Conservation (phyloP, 1,140 invertebrate species). For the Neomicropteryx cornuta region DNA sequence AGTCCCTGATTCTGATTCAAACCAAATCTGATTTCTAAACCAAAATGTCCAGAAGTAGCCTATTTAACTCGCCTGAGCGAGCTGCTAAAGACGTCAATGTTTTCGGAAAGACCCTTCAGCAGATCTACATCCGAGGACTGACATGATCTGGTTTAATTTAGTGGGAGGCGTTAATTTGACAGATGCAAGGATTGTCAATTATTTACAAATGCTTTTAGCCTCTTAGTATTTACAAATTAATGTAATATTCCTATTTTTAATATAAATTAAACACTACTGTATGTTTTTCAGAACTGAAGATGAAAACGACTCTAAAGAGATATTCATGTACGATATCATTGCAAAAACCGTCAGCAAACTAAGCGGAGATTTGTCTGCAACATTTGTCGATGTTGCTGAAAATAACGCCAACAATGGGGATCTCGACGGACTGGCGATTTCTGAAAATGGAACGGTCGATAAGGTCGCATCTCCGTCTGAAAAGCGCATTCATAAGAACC, state of each 20-base stretch:
- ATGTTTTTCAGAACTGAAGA: conserved; percentile 37
- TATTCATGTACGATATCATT: conserved; percentile 73
- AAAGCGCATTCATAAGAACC: conserved; percentile 9
- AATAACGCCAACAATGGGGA: conserved; percentile 63
- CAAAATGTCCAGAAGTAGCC: no score
- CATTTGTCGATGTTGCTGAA: conserved; percentile 73
- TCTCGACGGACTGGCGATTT: conserved; percentile 45
- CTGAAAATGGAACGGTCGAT: conserved; percentile 42
- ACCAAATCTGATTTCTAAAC: no score
- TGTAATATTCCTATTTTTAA: conserved; percentile 1
- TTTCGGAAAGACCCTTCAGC: no score
- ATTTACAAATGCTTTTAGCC: not conserved
- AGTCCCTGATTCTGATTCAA: no score
- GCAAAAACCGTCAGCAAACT: conserved; percentile 56
- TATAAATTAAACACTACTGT: not conserved
- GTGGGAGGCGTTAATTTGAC: not conserved
- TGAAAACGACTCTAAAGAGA: conserved; percentile 52
- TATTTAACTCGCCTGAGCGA: no score
- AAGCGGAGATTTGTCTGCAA: conserved; percentile 60
- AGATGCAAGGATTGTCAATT: not conserved
- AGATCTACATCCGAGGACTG: not conserved
- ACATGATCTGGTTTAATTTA: not conserved
- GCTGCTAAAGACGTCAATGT: no score
- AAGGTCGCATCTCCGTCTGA: conserved; percentile 19
- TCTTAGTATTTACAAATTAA: conserved; percentile 4